These are phyloP conservation scores for Argentina silus DNA, from an alignment of 2,797 vertebrate genomes.

Conservation along the genomic window DNA sequence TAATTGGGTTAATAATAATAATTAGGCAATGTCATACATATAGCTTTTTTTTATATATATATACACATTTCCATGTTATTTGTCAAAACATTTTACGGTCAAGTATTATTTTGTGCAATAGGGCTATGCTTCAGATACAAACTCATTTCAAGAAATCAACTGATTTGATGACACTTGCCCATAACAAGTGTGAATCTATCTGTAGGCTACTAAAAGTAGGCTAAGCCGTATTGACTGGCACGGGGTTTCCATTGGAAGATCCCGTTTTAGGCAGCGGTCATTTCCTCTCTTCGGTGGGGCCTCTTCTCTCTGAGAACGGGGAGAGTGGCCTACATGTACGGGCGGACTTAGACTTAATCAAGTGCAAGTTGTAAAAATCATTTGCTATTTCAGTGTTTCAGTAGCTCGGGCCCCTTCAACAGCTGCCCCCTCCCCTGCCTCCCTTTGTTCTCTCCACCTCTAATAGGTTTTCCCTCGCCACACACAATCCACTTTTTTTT, in stretches of 20 bases:
- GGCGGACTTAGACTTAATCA: slow-evolving; percentile 69
- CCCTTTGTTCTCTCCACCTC: slow-evolving; percentile 78
- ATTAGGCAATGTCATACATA: no score
- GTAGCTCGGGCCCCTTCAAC: slow-evolving; percentile 67
- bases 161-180: no score
- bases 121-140: neutral
- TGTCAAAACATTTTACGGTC: neutral
- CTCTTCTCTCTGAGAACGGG: slow-evolving; percentile 40
- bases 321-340: slow-evolving; percentile 44
- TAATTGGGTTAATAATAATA: no score
- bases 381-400: slow-evolving; percentile 76
- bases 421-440: slow-evolving; percentile 66
- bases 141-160: no score
- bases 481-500: slow-evolving; percentile 74
- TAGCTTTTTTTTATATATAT: neutral
- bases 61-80: neutral
- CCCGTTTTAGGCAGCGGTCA: slow-evolving; percentile 24
- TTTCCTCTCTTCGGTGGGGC: slow-evolving; percentile 47
- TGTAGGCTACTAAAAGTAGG: neutral
- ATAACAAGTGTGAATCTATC: no score
- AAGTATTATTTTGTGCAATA: no score
- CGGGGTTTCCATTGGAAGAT: slow-evolving; percentile 21
- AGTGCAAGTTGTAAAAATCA: slow-evolving; percentile 73
- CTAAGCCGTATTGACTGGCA: no score
- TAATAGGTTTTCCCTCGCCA: slow-evolving; percentile 80